Percentiles rank a stretch among this genome's conserved stretches.
Evolutionary conservation across 2,888 invertebrate species (phyloP).

Genomic region (Heteromurus nitidus): DNA sequence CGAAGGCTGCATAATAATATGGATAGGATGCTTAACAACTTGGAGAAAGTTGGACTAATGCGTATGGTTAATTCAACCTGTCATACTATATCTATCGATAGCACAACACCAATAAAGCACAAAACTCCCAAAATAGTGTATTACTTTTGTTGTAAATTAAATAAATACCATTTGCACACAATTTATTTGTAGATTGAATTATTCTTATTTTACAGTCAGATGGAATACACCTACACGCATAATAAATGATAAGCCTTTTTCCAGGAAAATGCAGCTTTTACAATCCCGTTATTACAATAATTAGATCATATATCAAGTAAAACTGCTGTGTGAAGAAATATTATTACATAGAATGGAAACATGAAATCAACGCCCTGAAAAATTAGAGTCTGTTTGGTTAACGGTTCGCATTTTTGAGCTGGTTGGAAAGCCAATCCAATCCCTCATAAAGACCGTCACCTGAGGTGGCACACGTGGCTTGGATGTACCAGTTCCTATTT

Average conservation of each 20-base stretch:
- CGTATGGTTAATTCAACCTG: no score
- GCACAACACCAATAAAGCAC: no score
- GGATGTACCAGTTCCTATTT: slow-evolving; percentile 98
- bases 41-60: no score
- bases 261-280: slow-evolving; percentile 66
- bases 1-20: no score
- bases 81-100: no score
- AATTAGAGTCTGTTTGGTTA: slow-evolving; percentile 77
- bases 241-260: slow-evolving; percentile 66
- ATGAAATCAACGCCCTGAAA: slow-evolving; percentile 66
- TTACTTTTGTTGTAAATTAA: slow-evolving; percentile 63
- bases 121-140: no score
- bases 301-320: slow-evolving; percentile 67
- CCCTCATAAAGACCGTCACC: slow-evolving; percentile 99
- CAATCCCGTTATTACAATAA: slow-evolving; percentile 66
- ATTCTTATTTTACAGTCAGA: slow-evolving; percentile 67
- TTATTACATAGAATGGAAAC: slow-evolving; percentile 65
- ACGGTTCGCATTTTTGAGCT: slow-evolving; percentile 98
- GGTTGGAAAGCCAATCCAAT: slow-evolving; percentile 99
- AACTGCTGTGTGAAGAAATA: slow-evolving; percentile 66
- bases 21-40: no score
- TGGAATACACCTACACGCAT: slow-evolving; percentile 65
- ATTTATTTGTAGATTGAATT: slow-evolving; percentile 67
- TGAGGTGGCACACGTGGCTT: slow-evolving; percentile 98
- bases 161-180: slow-evolving; percentile 67